phyloP scores from a whole-genome alignment of 2,888 invertebrate species.

The Oegoconia quadripuncta region DNA sequence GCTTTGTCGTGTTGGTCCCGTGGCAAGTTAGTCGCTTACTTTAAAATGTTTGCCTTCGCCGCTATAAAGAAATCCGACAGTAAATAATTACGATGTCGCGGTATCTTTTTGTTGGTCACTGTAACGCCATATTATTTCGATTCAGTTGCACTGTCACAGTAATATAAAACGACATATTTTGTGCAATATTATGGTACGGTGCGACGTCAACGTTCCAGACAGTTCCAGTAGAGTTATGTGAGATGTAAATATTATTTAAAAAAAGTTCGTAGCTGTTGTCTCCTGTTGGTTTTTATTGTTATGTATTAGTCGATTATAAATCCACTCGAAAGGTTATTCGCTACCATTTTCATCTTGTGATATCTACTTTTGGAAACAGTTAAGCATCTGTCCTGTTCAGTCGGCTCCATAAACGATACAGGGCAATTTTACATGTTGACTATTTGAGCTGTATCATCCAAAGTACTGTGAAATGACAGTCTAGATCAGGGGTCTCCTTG shows the following conservation, averaged over 20 bases:
- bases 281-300: too few species aligned
- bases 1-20: constrained; percentile 29
- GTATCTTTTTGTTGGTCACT: constrained; percentile 49
- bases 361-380: too few species aligned
- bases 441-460: too few species aligned
- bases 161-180: constrained; percentile 41
- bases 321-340: too few species aligned
- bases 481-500: too few species aligned
- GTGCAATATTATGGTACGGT: constrained; percentile 25
- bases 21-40: constrained; percentile 39
- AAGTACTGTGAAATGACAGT: too few species aligned
- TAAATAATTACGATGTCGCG: constrained; percentile 65
- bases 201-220: constrained; percentile 19
- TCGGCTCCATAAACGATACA: too few species aligned
- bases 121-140: constrained; percentile 51
- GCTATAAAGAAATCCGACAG: constrained; percentile 59
- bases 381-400: too few species aligned
- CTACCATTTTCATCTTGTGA: too few species aligned
- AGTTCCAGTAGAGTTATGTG: constrained; percentile 11
- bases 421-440: too few species aligned
- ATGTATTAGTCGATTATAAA: constrained; percentile 4
- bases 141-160: constrained; percentile 40
- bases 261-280: neutral
- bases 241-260: neutral
- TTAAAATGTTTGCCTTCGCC: constrained; percentile 63